Conservation (phyloP, 2,113 vertebrate species). For the Ellobius talpinus region DNA sequence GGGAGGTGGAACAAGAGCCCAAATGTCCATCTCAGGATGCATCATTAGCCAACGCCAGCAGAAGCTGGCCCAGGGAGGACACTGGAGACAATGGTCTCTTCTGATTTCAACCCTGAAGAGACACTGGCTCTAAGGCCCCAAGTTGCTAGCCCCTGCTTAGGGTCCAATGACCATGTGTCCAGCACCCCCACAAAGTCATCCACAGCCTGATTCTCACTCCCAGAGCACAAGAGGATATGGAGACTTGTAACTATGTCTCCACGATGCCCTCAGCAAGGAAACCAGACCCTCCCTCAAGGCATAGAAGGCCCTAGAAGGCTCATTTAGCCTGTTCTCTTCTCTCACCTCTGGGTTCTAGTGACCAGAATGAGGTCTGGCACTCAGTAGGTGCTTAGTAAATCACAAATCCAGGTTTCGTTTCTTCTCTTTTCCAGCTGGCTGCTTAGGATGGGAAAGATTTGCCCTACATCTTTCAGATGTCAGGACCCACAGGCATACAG, state of each 20-base stretch:
- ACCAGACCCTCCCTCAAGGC: neutral
- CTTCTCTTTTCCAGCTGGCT: neutral
- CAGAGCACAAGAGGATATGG: neutral
- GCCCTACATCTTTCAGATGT: neutral
- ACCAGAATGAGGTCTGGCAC: neutral
- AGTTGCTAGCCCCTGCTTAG: neutral
- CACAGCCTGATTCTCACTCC: neutral
- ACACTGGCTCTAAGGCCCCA: neutral
- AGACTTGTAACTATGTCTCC: neutral
- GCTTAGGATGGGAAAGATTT: neutral
- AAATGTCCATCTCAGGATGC: neutral
- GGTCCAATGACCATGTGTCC: neutral
- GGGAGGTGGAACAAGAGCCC: neutral
- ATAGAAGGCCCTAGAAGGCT: neutral
- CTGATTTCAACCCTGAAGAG: neutral
- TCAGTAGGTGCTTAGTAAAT: conserved; percentile 44
- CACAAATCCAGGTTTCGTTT: neutral
- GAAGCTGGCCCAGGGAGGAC: neutral
- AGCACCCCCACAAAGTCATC: neutral
- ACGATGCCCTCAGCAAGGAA: neutral
- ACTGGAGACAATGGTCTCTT: neutral
- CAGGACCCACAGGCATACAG: neutral
- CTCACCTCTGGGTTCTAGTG: neutral
- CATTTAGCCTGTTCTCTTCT: neutral
- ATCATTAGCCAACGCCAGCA: neutral